These are phyloP conservation scores for Talpa occidentalis DNA, from an alignment of 2,113 vertebrate genomes.

Conservation along the genomic window DNA sequence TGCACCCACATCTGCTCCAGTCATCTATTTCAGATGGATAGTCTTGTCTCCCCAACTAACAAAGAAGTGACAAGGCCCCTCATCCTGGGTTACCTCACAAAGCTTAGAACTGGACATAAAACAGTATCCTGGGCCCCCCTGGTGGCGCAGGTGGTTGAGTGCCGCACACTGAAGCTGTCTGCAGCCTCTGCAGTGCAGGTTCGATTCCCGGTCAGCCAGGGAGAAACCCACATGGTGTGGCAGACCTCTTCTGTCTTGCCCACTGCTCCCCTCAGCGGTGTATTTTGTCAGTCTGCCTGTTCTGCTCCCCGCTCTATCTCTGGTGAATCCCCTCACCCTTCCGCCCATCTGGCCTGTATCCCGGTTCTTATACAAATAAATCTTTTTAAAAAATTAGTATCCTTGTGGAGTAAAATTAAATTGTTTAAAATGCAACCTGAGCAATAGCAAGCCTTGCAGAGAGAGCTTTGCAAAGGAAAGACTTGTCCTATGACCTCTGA, in stretches of 20 bases:
- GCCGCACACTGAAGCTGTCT: no score
- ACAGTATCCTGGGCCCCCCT: neutral
- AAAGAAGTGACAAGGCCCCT: slow-evolving; percentile 7
- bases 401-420: neutral
- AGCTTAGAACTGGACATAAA: neutral
- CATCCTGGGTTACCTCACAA: neutral
- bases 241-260: no score
- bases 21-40: neutral
- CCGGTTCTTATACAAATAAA: no score
- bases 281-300: no score
- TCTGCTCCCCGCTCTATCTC: no score
- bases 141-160: no score
- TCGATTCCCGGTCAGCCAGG: no score
- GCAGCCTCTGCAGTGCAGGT: no score
- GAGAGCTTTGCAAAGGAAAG: neutral
- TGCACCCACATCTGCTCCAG: neutral
- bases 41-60: neutral
- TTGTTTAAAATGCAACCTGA: slow-evolving; percentile 1
- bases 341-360: no score
- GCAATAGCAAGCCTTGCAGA: neutral
- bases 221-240: no score
- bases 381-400: neutral
- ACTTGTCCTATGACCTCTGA: neutral
- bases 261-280: no score
- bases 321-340: no score